Base-by-base conservation (phyloP, 2,113 vertebrate species). In the Macrotus californicus region DNA sequence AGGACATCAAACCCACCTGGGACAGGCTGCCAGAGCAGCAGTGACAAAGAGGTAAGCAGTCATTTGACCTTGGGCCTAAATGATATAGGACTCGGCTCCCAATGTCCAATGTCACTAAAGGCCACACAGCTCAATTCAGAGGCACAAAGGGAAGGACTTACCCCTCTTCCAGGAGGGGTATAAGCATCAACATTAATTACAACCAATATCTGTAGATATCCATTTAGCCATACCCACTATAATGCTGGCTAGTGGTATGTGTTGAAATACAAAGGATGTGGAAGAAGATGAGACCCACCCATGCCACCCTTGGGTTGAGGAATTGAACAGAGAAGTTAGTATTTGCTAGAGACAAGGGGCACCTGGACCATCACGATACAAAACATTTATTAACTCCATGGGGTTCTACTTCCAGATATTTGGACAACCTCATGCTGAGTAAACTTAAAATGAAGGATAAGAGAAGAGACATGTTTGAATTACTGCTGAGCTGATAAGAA, bases 171-270 rank as follows among this genome's bases (percentile, higher is more conserved):
- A 41, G 39, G 72, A 90, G n/a, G n/a, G 26, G 7, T 22, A 36
- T 39, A 21, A 56, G 43, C 16, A 41, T 10, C 7, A 19, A 9
- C 21, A 7, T 31, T 36, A 56, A 15, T 43, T 54, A 43, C 24
- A 76, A 11, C 48, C 36, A 83, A 83, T 7, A 19, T 22, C 26
- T 61, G 67, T 16, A 52, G 56, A 29, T 18, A 7, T 16, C 7
- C 2, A 5, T 1, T 13, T 4, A 36, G 39, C 46, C 41, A 21
- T 22, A 43, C n/a, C 31, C 1, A 1, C 22, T 36, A 4, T 0
- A 26, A 36, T 22, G 75, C 59, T 31, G 21, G 34, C 3, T 26
- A 43, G 46, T 6, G 4, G 7, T 39, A 36, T 2, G 1, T 24
- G 39, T 5, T 67, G 46, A 52, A 54, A 18, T n/a, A n/a, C 54